Conservation (phyloP, 1,140 invertebrate genomes). For the Lasioglossum albipes region DNA sequence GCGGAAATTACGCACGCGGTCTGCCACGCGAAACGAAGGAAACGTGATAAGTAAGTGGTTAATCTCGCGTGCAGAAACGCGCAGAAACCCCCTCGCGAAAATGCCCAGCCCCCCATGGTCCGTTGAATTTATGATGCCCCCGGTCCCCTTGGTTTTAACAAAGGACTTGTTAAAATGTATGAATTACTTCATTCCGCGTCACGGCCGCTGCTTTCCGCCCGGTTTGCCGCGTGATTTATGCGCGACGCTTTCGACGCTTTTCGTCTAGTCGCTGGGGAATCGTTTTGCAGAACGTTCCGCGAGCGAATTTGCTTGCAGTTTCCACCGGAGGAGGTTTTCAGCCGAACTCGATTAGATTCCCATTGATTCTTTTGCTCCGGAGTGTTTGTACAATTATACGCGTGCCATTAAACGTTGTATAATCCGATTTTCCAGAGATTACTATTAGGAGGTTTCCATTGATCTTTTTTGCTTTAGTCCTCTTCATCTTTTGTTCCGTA, state of each 20-base stretch:
- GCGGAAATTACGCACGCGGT: background rate
- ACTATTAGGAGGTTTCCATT: no score
- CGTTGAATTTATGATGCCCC: conserved; percentile 28
- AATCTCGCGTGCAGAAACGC: conserved; percentile 26
- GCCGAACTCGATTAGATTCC: no score
- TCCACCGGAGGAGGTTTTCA: no score
- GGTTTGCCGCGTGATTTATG: conserved; percentile 1
- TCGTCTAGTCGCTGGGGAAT: no score
- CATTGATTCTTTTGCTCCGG: no score
- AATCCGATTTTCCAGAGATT: no score
- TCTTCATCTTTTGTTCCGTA: no score
- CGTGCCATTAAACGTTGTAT: no score
- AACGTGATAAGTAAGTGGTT: conserved; percentile 14
- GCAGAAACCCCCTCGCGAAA: background rate
- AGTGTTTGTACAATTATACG: no score
- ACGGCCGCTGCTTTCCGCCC: background rate
- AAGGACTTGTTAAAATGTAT: conserved; percentile 33
- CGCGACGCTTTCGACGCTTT: background rate
- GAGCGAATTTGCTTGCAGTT: no score
- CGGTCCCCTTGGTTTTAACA: background rate
- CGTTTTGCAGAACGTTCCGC: no score
- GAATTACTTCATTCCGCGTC: conserved; percentile 6
- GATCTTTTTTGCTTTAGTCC: no score
- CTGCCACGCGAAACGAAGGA: background rate
- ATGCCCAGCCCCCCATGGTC: conserved; percentile 4